A percentile compares a stretch with the other conserved stretches of the same genome.
Conservation (phyloP, 2,113 vertebrate species). For the Solenodon paradoxus region DNA sequence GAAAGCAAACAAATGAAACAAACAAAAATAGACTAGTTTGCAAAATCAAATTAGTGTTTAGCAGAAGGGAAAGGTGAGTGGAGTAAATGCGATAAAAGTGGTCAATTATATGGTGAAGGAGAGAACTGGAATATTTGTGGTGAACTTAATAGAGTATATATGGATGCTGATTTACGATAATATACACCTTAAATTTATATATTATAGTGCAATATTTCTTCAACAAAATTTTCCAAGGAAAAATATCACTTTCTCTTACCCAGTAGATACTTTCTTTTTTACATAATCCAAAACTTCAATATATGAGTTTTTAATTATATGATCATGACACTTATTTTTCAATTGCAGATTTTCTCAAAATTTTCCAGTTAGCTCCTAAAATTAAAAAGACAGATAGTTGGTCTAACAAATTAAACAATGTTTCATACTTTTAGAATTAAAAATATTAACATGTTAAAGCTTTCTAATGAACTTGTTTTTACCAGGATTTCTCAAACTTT, state of each 20-base stretch:
- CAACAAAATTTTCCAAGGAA: no score
- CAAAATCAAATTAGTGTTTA: no score
- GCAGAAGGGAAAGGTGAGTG: no score
- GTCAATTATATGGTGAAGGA: no score
- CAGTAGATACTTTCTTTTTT: background rate
- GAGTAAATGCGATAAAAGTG: no score
- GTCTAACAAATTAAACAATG: background rate
- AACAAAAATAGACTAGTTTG: no score
- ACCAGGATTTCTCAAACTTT: background rate
- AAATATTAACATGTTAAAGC: background rate
- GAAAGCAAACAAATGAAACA: no score
- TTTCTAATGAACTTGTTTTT: background rate
- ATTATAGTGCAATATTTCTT: no score
- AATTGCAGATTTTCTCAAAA: background rate
- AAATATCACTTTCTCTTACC: background rate
- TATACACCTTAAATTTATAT: no score
- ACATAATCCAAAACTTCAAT: background rate
- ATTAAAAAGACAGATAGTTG: background rate
- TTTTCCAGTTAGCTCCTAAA: background rate
- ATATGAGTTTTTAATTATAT: background rate
- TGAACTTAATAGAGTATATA: no score
- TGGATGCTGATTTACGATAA: no score
- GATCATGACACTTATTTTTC: background rate
- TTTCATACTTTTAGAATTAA: background rate
- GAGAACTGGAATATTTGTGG: no score